phyloP scores from a whole-genome alignment of 2,113 vertebrate species.

The Oplegnathus fasciatus region DNA sequence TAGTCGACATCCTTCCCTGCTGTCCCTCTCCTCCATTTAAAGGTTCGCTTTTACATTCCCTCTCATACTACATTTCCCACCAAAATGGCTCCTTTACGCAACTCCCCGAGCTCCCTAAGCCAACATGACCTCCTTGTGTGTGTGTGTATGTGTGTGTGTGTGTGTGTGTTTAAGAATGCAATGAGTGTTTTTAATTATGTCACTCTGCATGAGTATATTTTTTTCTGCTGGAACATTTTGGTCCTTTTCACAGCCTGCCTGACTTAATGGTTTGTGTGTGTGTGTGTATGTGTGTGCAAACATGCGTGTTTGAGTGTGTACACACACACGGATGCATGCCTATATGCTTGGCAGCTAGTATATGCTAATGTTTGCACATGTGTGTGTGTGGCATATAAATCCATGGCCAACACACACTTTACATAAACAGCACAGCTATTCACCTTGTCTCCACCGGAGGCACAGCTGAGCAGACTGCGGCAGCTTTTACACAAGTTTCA shows the following conservation, averaged over 20 bases:
- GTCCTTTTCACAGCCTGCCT: conserved; percentile 49
- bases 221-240: conserved; percentile 66
- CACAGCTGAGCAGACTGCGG: conserved; percentile 50
- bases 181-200: conserved; percentile 82
- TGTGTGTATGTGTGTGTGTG: conserved; percentile 48
- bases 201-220: conserved; percentile 62
- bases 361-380: conserved; percentile 34
- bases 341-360: conserved; percentile 19
- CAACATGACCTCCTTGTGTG: conserved; percentile 69
- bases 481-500: conserved; percentile 67
- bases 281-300: conserved; percentile 13
- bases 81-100: conserved; percentile 79
- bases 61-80: conserved; percentile 76
- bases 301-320: neutral
- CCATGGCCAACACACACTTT: conserved; percentile 8
- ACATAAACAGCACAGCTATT: conserved; percentile 27
- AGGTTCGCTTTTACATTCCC: conserved; percentile 67
- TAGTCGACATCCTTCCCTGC: conserved; percentile 58
- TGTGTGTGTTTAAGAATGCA: conserved; percentile 62
- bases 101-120: conserved; percentile 74
- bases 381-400: neutral
- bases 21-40: conserved; percentile 70
- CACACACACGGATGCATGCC: neutral
- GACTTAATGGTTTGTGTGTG: conserved; percentile 45
- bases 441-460: conserved; percentile 73